phyloP scores from a whole-genome alignment of 2,797 vertebrate species.

The Psittacula echo region DNA sequence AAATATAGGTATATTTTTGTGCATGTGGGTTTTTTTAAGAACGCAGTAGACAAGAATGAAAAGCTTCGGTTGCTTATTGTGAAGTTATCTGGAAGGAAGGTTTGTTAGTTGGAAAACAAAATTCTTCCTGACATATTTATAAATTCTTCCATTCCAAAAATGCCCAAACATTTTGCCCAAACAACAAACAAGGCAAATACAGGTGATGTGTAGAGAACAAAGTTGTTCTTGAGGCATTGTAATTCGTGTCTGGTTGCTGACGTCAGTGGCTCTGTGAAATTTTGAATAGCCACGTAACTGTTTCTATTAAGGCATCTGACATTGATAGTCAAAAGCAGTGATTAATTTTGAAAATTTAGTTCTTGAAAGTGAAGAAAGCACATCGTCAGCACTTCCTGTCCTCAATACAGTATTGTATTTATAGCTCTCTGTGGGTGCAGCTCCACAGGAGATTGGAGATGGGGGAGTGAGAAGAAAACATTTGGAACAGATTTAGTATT shows the following conservation, averaged over 20 bases:
- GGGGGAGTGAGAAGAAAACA: constrained; percentile 34
- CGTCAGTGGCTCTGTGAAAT: not conserved
- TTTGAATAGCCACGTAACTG: not conserved
- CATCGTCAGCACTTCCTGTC: constrained; percentile 12
- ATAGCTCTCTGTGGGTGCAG: constrained; percentile 7
- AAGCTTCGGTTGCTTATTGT: not conserved
- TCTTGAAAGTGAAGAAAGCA: not conserved
- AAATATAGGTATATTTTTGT: not conserved
- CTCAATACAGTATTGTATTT: constrained; percentile 19
- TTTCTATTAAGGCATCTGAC: not conserved
- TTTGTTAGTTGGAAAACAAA: not conserved
- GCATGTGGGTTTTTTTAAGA: not conserved
- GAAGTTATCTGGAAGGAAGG: not conserved
- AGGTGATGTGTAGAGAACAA: not conserved
- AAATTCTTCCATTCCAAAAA: not conserved
- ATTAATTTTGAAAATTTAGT: not conserved
- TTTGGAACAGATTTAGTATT: constrained; percentile 18
- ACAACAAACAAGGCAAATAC: not conserved
- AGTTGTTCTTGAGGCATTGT: not conserved
- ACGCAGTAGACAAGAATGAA: not conserved
- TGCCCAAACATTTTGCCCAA: not conserved
- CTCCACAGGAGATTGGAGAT: not conserved
- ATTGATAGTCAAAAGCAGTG: not conserved
- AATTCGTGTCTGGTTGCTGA: not conserved
- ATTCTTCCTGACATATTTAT: not conserved